phyloP scores from a whole-genome alignment of 2,888 invertebrate species.

The Zaprionus obscuricornis region DNA sequence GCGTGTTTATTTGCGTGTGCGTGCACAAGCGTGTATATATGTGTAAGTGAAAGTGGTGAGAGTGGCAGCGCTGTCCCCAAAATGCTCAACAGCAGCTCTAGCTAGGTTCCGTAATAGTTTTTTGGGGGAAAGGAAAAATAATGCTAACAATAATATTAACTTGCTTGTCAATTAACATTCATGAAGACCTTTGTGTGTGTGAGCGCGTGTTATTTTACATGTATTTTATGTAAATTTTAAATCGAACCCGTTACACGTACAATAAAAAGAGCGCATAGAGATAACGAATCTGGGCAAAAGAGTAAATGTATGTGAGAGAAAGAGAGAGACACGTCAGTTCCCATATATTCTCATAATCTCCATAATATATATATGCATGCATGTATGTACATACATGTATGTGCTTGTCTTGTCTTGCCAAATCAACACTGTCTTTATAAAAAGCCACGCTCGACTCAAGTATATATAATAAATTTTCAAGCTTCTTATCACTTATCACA shows the following conservation, averaged over 20 bases:
- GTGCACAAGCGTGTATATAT: constrained; percentile 17
- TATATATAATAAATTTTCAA: constrained; percentile 34
- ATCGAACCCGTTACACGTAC: constrained; percentile 70
- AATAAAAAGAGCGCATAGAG: constrained; percentile 32
- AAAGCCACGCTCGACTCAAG: constrained; percentile 51
- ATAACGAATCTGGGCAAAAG: constrained; percentile 20
- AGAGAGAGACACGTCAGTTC: constrained; percentile 64
- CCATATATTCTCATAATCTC: too few species aligned
- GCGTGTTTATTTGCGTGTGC: background rate
- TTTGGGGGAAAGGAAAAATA: constrained; percentile 41
- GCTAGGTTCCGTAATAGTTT: constrained; percentile 67
- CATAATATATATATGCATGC: too few species aligned
- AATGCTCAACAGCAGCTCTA: too few species aligned
- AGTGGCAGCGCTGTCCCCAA: constrained; percentile 53
- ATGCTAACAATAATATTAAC: constrained; percentile 11
- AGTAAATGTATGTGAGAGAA: constrained; percentile 21
- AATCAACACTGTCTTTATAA: constrained; percentile 47
- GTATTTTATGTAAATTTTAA: constrained; percentile 43
- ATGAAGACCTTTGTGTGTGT: background rate
- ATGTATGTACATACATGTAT: background rate
- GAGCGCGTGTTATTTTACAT: constrained; percentile 20
- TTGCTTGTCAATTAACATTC: constrained; percentile 18
- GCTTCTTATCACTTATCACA: constrained; percentile 49
- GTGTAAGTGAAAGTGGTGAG: constrained; percentile 67
- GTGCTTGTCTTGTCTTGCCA: constrained; percentile 48